phyloP scores from a whole-genome alignment of 37 sponge, comb jelly and placozoan species.

The Mnemiopsis leidyi region DNA sequence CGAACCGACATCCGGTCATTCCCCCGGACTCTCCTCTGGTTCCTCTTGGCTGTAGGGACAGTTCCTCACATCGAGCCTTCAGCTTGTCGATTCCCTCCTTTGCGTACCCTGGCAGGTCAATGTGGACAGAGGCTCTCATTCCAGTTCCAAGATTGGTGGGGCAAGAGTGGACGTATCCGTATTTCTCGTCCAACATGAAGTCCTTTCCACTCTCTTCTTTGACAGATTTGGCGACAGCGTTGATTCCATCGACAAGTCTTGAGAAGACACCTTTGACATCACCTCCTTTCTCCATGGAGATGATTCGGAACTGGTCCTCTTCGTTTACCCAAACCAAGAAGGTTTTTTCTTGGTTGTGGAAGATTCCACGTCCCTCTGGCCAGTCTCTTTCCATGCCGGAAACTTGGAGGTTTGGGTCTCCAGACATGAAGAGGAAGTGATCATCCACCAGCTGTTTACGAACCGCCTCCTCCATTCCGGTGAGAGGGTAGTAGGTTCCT shows the following conservation, averaged over 20 bases:
- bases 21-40: constrained; percentile 60
- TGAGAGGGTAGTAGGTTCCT: constrained; percentile 71
- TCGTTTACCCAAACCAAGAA: constrained; percentile 74
- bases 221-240: constrained; percentile 66
- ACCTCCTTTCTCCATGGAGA: constrained; percentile 72
- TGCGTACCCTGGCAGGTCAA: constrained; percentile 75
- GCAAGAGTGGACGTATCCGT: constrained; percentile 74
- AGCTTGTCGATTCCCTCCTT: constrained; percentile 33
- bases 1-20: constrained; percentile 70
- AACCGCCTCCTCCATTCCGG: constrained; percentile 65
- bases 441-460: constrained; percentile 76
- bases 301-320: constrained; percentile 71
- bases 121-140: constrained; percentile 79
- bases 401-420: constrained; percentile 47
- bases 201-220: constrained; percentile 67
- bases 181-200: constrained; percentile 78
- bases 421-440: constrained; percentile 79
- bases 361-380: constrained; percentile 75
- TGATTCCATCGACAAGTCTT: constrained; percentile 68
- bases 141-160: constrained; percentile 93
- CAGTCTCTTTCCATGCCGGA: constrained; percentile 68
- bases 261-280: constrained; percentile 68
- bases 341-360: constrained; percentile 71
- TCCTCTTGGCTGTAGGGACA: constrained; percentile 57
- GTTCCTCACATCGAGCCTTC: constrained; percentile 44